Percentiles rank a stretch among this genome's conserved stretches.
These are phyloP conservation scores for Scolopax rusticola DNA, from an alignment of 2,797 vertebrate species.

Conservation along the genomic window DNA sequence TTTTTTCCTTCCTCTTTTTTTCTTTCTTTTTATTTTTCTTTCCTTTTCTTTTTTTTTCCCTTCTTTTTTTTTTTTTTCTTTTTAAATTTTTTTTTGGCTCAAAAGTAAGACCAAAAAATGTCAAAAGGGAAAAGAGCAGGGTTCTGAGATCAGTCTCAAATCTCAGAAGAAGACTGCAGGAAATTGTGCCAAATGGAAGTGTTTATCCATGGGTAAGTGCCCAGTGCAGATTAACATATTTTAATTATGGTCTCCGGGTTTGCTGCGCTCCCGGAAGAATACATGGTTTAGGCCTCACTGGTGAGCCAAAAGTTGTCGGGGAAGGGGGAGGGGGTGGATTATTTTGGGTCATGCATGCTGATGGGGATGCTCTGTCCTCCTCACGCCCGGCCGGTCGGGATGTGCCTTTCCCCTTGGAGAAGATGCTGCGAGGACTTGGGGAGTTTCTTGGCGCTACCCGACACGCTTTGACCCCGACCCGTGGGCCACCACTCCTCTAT, in stretches of 20 bases:
- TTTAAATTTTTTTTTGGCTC: background rate
- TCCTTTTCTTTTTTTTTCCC: background rate
- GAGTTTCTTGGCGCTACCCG: background rate
- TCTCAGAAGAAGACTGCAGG: constrained; percentile 32
- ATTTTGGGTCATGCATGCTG: background rate
- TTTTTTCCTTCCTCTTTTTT: background rate
- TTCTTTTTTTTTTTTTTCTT: background rate
- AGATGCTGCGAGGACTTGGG: constrained; percentile 13
- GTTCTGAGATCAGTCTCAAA: constrained; percentile 49
- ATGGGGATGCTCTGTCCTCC: background rate
- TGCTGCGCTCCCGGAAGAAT: constrained; percentile 22
- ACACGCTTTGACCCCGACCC: background rate
- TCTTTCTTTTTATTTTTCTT: no score
- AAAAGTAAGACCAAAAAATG: background rate
- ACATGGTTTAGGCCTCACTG: constrained; percentile 24
- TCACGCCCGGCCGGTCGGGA: accelerated
- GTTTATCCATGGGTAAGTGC: constrained; percentile 72
- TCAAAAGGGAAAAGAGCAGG: constrained; percentile 13
- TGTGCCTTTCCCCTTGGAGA: background rate
- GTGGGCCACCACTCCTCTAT: background rate
- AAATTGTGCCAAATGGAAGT: constrained; percentile 65
- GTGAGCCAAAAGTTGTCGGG: background rate
- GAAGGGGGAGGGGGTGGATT: background rate
- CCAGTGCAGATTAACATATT: constrained; percentile 73
- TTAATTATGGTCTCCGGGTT: constrained; percentile 63